These are phyloP conservation scores for Chlamydotis undulata DNA, from an alignment of 2,113 vertebrate genomes.

Conservation along the genomic window DNA sequence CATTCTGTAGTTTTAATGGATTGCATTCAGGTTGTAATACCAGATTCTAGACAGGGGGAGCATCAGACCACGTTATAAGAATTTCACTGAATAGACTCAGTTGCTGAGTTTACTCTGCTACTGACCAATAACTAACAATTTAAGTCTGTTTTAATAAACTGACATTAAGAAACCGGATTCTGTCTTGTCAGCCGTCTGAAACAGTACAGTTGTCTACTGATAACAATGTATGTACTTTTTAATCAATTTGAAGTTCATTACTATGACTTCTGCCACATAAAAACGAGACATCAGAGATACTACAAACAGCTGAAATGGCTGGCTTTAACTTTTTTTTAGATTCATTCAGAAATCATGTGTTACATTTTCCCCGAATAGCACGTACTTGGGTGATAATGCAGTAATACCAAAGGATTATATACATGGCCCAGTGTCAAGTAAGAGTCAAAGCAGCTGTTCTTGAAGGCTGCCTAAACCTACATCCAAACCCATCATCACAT, in stretches of 20 bases:
- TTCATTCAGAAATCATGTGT: background rate
- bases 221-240: background rate
- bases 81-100: background rate
- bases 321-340: background rate
- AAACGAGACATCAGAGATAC: background rate
- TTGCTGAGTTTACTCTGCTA: background rate
- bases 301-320: background rate
- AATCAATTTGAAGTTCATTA: background rate
- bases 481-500: background rate
- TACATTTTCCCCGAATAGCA: background rate
- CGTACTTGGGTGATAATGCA: constrained; percentile 1
- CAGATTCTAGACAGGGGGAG: background rate
- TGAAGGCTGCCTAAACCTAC: background rate
- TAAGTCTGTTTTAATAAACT: background rate
- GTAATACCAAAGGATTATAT: constrained; percentile 16
- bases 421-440: background rate
- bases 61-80: background rate
- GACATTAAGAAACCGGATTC: background rate
- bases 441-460: constrained; percentile 22
- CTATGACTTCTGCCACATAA: background rate
- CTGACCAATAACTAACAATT: background rate
- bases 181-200: background rate
- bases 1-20: background rate
- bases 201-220: background rate
- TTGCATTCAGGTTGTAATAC: background rate